Evolutionary conservation across 2,888 invertebrate genomes (phyloP), one percentile per base, ranked within the genome.

Genomic region (Aleiodes leptofemur): DNA sequence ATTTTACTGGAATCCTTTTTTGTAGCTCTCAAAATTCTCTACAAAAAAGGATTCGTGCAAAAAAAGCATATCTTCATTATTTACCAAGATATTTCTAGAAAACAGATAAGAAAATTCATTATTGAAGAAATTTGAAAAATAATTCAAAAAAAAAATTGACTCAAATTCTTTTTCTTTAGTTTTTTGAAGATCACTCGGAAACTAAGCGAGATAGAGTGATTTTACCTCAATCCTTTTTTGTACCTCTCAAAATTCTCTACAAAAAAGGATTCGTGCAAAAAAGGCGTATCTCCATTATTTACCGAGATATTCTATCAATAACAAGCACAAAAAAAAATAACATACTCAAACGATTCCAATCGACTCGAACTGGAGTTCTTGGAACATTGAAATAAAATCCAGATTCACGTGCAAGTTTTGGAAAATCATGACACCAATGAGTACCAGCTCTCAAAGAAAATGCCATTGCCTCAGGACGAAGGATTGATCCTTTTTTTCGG

Each of bases 271-370:
- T n/a, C 9, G 2, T 23, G 23, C 23, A 23, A 23, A 23, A 23
- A 23, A 23, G 2, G 23, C 23, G 23, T 29, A 61, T 64, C 34
- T 72, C 56, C 5, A 4, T 34, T 56, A 51, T 51, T 14, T 51
- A 9, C 13, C 7, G n/a, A 14, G 16, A 6, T 55, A 55, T 29
- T 56, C 16, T 56, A 56, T 29, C 11, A 5, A 76, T 48, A 56
- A 43, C 11, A 5, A 76, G 23, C 71, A n/a, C 61, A 34, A 13
- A 13, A 59, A 16, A 73, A 31, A 69, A 50, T 73, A 50, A 91
- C 92, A 90, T 90, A 94, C 94, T 92, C 85, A 94, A 92, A 87
- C 92, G 92, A 85, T 92, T 93, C 92, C 93, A 93, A 85, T 94
- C 93, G 76, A 94, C 91, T 77, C 91, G 90, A 48, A 91, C 90